Percentiles rank a stretch among this genome's conserved stretches.
Conservation (phyloP, 2,888 invertebrate species). For the Meganola albula region DNA sequence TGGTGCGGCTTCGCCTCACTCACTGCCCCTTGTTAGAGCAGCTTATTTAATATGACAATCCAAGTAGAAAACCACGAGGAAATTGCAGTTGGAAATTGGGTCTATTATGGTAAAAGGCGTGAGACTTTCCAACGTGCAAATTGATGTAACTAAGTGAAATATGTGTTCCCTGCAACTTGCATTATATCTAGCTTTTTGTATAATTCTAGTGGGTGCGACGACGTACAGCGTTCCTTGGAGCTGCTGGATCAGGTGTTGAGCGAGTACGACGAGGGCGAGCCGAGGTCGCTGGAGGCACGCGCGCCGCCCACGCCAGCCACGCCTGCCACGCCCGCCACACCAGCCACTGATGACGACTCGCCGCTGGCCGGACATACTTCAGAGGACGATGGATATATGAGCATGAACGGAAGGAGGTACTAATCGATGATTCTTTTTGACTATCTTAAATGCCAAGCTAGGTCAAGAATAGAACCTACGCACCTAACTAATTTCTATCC, state of each 20-base stretch:
- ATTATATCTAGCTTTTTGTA: conserved; percentile 1
- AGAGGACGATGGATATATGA: conserved; percentile 95
- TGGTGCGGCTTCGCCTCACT: conserved; percentile 41
- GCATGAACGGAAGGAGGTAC: conserved; percentile 90
- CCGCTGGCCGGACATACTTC: conserved; percentile 89
- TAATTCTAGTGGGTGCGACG: conserved; percentile 86
- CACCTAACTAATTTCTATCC: too few species aligned
- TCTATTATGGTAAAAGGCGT: conserved; percentile 28
- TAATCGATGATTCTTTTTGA: too few species aligned
- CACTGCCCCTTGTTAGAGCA: conserved; percentile 39
- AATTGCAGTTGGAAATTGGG: conserved; percentile 46
- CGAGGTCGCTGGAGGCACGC: conserved; percentile 67
- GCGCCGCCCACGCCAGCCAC: conserved; percentile 68
- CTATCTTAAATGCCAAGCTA: too few species aligned
- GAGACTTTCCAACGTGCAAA: too few species aligned
- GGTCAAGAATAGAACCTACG: too few species aligned
- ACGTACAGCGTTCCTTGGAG: conserved; percentile 92
- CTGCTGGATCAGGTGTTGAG: conserved; percentile 92
- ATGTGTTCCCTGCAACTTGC: background rate
- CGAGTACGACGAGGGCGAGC: conserved; percentile 90
- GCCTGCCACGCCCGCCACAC: conserved; percentile 75
- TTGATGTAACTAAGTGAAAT: background rate
- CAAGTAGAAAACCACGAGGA: conserved; percentile 48
- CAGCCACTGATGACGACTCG: conserved; percentile 83
- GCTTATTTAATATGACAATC: conserved; percentile 50